These are phyloP conservation scores for Artemia sinica DNA, from an alignment of 2,888 invertebrate genomes.

Conservation along the genomic window DNA sequence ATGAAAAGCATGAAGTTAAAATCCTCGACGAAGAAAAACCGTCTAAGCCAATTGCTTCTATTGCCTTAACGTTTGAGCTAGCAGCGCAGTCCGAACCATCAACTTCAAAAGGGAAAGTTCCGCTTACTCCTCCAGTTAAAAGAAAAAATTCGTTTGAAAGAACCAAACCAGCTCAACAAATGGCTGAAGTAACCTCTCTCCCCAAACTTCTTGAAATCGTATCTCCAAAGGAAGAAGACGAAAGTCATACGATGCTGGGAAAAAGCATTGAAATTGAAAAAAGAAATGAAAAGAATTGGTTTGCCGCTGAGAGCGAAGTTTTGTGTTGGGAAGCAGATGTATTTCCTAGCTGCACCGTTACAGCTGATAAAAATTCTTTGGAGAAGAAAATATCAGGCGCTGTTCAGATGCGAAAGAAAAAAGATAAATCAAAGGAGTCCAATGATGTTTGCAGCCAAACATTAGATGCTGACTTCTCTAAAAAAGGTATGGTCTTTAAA, in stretches of 20 bases:
- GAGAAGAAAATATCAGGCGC: not conserved
- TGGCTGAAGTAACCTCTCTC: not conserved
- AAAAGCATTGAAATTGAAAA: not conserved
- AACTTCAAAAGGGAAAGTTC: constrained; percentile 7
- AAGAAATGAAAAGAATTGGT: not conserved
- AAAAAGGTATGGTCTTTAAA: not conserved
- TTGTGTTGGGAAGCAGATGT: not conserved
- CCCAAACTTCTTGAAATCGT: constrained; percentile 5
- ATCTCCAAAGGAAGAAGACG: not conserved
- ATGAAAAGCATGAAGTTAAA: not conserved
- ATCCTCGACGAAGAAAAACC: constrained; percentile 17
- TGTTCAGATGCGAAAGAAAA: constrained; percentile 4
- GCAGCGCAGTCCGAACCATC: not conserved
- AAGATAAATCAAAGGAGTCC: constrained; percentile 13
- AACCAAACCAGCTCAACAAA: constrained; percentile 1
- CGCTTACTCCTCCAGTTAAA: constrained; percentile 12
- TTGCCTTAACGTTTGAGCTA: constrained; percentile 16
- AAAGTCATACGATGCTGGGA: not conserved
- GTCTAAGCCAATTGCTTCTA: constrained; percentile 18
- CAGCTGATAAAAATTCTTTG: not conserved
- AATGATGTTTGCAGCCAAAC: constrained; percentile 10
- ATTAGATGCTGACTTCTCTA: not conserved
- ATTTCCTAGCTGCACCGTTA: not conserved
- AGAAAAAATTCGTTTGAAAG: constrained; percentile 7
- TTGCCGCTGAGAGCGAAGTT: not conserved